Conservation (phyloP, 2,797 vertebrate genomes). For the Anomalospiza imberbis region DNA sequence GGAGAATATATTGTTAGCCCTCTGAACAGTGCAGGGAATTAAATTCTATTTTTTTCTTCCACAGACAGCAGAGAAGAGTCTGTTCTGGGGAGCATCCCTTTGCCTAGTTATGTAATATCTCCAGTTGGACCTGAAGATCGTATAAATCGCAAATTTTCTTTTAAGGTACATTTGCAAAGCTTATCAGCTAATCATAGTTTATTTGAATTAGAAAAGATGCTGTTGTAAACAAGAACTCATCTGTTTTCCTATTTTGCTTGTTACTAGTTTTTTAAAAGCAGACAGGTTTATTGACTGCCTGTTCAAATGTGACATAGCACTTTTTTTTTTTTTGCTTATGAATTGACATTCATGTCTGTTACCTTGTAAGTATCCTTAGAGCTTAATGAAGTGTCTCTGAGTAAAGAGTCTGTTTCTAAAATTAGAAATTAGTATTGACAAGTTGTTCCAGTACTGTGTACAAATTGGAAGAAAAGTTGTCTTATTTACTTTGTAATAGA, state of each 20-base stretch:
- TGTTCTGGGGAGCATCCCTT: conserved; percentile 92
- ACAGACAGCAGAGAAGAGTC: conserved; percentile 96
- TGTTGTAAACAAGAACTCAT: neutral
- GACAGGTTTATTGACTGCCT: neutral
- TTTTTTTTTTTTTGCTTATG: neutral
- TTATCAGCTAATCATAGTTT: neutral
- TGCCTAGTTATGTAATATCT: conserved; percentile 93
- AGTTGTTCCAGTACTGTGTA: neutral
- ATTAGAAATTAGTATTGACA: neutral
- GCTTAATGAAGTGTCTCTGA: neutral
- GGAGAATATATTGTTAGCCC: neutral
- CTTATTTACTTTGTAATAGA: neutral
- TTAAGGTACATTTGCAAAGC: conserved; percentile 84
- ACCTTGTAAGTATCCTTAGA: neutral
- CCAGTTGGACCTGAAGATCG: conserved; percentile 91
- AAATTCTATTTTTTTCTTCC: conserved; percentile 9
- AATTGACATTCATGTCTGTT: neutral
- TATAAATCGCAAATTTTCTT: conserved; percentile 95
- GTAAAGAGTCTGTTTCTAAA: neutral
- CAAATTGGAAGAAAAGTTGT: neutral
- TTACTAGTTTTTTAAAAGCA: neutral
- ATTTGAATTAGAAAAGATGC: neutral
- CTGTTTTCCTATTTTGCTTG: neutral
- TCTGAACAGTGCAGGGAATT: neutral
- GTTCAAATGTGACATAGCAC: neutral